These are phyloP conservation scores for Tapirus indicus DNA, from an alignment of 2,797 vertebrate species.

Conservation along the genomic window DNA sequence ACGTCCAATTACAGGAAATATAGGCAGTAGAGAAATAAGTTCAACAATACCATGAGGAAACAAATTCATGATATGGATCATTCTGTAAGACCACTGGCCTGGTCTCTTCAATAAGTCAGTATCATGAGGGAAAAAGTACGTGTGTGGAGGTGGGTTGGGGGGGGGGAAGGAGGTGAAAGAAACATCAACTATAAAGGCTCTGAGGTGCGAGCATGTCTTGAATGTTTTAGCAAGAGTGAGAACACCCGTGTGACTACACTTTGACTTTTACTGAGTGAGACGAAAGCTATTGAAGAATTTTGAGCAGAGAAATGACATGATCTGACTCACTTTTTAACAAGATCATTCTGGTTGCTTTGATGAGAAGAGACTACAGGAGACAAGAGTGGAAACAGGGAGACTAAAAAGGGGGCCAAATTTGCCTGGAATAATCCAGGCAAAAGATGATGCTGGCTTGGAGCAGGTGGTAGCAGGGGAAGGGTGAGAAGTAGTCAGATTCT, in stretches of 20 bases:
- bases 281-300: constrained; percentile 32
- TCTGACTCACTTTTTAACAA: constrained; percentile 32
- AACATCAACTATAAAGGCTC: constrained; percentile 7
- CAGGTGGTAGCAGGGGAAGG: neutral
- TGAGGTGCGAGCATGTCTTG: neutral
- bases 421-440: constrained; percentile 3
- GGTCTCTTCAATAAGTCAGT: neutral
- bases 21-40: constrained; percentile 26
- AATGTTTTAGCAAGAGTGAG: constrained; percentile 40
- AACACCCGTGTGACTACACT: neutral
- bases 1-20: neutral
- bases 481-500: neutral
- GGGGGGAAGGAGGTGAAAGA: neutral
- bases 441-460: constrained; percentile 31
- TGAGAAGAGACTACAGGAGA: neutral
- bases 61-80: constrained; percentile 1
- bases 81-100: constrained; percentile 3
- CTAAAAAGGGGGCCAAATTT: neutral
- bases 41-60: neutral
- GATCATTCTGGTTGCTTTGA: neutral
- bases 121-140: neutral
- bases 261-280: neutral
- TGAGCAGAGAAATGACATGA: constrained; percentile 44
- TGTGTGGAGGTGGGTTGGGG: neutral
- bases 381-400: neutral